Evolutionary conservation across 2,888 invertebrate species (phyloP), one percentile per base, ranked within the genome.

Genomic region (Agrotis puta): DNA sequence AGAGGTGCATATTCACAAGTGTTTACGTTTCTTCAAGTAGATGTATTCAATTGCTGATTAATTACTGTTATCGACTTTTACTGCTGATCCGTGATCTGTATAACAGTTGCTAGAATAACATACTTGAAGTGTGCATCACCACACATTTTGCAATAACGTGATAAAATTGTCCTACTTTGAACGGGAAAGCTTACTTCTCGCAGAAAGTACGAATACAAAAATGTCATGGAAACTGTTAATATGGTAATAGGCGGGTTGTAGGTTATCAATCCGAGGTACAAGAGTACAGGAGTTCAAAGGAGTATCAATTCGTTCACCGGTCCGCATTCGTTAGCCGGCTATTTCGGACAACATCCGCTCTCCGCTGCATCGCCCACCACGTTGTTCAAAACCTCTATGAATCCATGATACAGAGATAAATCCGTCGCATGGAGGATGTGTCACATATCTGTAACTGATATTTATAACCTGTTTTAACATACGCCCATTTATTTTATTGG

Each of bases 341-440:
- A 85, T 86, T 85, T 85, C 66, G 53, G 74, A 72, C 72, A 45
- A 61, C 86, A 78, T 85, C 85, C 85, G 86, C 51, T 73, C 77
- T 85, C 81, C 86, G 84, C 54, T 74, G 53, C 66, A 69, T 66
- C 67, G 74, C 56, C 70, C 71, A 56, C 59, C 59, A 74, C 61
- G 69, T 82, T 77, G 76, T 71, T 58, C 59, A 58, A 74, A 71
- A 62, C 50, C 20, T 27, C 57, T 39, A 63, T 53, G 22, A 18
- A n/a, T 14, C 13, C 63, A 56, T 57, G 61, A 76, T 77, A 62
- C 47, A 68, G 64, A 58, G 47, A 76, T 83, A 74, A 76, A 74
- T 77, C 69, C 70, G 70, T 74, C 67, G 48, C 43, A 27, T 16
- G 14, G 62, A 77, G 81, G 85, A 85, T 72, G 81, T 72, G 62